Evolutionary conservation across 2,113 vertebrate species (phyloP).

Genomic region (Stomatorhinus ivindoensis): DNA sequence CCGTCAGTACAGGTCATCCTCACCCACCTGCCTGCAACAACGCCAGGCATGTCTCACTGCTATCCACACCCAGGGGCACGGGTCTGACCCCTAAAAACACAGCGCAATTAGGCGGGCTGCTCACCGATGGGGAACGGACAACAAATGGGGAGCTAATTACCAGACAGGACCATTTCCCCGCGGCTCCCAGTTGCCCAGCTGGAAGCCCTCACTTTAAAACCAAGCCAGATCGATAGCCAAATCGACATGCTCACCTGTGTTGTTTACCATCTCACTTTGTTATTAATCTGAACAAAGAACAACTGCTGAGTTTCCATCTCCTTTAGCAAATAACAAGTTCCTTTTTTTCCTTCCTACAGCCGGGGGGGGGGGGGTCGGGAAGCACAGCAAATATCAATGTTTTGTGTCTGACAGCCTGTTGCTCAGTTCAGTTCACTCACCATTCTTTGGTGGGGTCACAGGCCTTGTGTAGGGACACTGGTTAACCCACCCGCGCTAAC

Average conservation of each 20-base stretch:
- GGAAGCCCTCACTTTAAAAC: not conserved
- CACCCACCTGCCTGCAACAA: not conserved
- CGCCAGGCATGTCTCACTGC: not conserved
- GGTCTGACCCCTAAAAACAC: constrained; percentile 18
- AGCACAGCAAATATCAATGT: not conserved
- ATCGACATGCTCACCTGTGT: not conserved
- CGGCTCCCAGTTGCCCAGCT: not conserved
- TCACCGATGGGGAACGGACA: constrained; percentile 10
- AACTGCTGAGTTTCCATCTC: not conserved
- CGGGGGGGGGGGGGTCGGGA: no score
- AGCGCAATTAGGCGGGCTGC: constrained; percentile 22
- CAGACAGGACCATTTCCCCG: not conserved
- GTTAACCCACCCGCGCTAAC: not conserved
- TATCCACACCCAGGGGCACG: not conserved
- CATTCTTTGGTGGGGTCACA: not conserved
- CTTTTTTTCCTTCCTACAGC: not conserved
- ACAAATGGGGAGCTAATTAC: constrained; percentile 16
- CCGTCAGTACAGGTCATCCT: not conserved
- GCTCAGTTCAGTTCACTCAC: not conserved
- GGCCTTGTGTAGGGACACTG: not conserved
- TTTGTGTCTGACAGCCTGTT: not conserved
- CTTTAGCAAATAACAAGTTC: not conserved
- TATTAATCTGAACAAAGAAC: not conserved
- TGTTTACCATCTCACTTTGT: not conserved
- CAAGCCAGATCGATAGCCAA: constrained; percentile 1